Evolutionary conservation across 2,797 vertebrate genomes (phyloP), one percentile per base, ranked within the genome.

Genomic region (Smutsia gigantea): DNA sequence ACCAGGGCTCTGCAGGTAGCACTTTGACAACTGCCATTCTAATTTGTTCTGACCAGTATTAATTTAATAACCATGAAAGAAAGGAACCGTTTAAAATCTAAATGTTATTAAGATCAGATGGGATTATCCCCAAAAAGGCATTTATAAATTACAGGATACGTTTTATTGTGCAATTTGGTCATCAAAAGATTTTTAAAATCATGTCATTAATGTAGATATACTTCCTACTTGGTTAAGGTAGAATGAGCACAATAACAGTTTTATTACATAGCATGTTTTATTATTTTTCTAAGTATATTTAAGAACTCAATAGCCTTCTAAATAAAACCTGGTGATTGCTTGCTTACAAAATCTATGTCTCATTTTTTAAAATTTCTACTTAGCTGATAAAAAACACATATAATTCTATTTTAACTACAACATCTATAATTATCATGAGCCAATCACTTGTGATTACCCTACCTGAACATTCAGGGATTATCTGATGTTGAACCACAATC

Each of bases 391-490:
- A 95, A 96, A 96, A 63, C 19, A 69, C 34, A 72, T 19, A 2
- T 49, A 55, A 77, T 90, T 75, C 61, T 88, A 92, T 87, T 85
- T 95, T 85, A 93, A 87, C 72, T 57, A 34, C 27, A 61, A n/a
- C 18, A 82, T 75, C 66, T 74, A 4, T 61, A 69, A 49, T 77
- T 83, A 51, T 66, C 72, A 96, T 71, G 59, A 77, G 39, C 37
- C 59, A 77, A 4, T 87, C 64, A 71, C 63, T 13, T 63, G 6
- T 46, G 37, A 85, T 37, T 92, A 78, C 49, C 97, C 93, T 90
- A 98, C 98, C 98, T 98, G 98, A 88, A 42, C 68, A 23, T 57
- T 97, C 8, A 0, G 4, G 4, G 59, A 29, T 10, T 64, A 25
- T 91, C 64, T 96, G 93, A 72, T 34, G 64, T n/a, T 96, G 96